Evolutionary conservation across 2,888 invertebrate species (phyloP).

Genomic region (Archips xylosteana): DNA sequence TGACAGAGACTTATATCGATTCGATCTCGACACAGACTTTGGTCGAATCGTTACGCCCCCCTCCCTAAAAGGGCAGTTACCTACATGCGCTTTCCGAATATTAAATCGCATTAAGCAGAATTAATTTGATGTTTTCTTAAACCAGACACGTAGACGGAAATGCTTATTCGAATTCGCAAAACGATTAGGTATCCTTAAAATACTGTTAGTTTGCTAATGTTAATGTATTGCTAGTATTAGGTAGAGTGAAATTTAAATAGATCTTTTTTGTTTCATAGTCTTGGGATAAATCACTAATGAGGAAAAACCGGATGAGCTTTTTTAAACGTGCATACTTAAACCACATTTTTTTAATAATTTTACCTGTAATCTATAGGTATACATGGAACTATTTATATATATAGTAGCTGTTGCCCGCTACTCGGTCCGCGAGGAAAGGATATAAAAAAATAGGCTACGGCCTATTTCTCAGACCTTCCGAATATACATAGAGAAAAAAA

Average conservation of each 20-base stretch:
- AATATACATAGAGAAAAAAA: no score
- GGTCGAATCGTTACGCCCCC: slow-evolving; percentile 7
- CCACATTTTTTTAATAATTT: no score
- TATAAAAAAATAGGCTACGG: no score
- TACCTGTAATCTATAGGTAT: no score
- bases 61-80: slow-evolving; percentile 36
- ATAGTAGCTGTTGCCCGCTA: no score
- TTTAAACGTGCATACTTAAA: no score
- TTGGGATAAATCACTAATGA: no score
- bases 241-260: neutral
- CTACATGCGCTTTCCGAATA: slow-evolving; percentile 38
- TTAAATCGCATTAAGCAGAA: slow-evolving; percentile 29
- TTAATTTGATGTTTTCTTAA: slow-evolving; percentile 50
- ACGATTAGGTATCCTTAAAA: slow-evolving; percentile 70
- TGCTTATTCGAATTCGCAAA: slow-evolving; percentile 66
- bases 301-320: no score
- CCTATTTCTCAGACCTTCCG: no score
- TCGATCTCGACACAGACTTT: neutral
- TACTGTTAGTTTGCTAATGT: slow-evolving; percentile 65
- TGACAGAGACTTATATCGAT: slow-evolving; percentile 9
- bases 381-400: no score
- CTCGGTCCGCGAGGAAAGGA: no score
- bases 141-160: slow-evolving; percentile 72
- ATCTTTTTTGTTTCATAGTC: neutral
- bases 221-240: slow-evolving; percentile 22